Percentiles rank a stretch among this genome's conserved stretches.
Evolutionary conservation across 2,888 invertebrate species (phyloP).

Genomic region (Ennomos erosarius): DNA sequence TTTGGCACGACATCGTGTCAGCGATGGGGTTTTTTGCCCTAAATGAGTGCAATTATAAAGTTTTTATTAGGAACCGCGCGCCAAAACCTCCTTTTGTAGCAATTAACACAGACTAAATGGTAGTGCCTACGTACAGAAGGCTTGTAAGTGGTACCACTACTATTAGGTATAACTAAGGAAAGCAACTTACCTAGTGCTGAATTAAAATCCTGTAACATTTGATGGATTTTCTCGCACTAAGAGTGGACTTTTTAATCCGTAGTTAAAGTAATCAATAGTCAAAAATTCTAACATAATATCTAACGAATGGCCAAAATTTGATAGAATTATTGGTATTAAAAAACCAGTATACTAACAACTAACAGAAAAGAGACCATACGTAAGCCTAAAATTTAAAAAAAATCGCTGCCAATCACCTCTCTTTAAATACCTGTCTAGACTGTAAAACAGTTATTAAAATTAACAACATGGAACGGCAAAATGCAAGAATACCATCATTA

Average conservation of each 20-base stretch:
- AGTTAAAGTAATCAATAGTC: no score
- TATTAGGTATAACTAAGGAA: slow-evolving; percentile 46
- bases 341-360: neutral
- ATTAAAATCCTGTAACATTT: no score
- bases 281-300: no score
- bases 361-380: no score
- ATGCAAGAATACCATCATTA: slow-evolving; percentile 17
- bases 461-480: slow-evolving; percentile 11
- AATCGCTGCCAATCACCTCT: neutral
- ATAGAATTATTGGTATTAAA: no score
- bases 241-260: no score
- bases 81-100: slow-evolving; percentile 71
- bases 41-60: slow-evolving; percentile 84
- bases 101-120: no score
- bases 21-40: slow-evolving; percentile 71
- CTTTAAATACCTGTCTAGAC: slow-evolving; percentile 14
- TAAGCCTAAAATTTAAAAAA: no score
- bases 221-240: no score
- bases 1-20: slow-evolving; percentile 83
- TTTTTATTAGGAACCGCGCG: slow-evolving; percentile 81
- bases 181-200: slow-evolving; percentile 39
- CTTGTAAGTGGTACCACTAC: slow-evolving; percentile 24
- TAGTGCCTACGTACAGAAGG: no score
- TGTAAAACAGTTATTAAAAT: slow-evolving; percentile 11
- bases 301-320: no score